Conservation (phyloP, 2,113 vertebrate species). For the Carettochelys insculpta region DNA sequence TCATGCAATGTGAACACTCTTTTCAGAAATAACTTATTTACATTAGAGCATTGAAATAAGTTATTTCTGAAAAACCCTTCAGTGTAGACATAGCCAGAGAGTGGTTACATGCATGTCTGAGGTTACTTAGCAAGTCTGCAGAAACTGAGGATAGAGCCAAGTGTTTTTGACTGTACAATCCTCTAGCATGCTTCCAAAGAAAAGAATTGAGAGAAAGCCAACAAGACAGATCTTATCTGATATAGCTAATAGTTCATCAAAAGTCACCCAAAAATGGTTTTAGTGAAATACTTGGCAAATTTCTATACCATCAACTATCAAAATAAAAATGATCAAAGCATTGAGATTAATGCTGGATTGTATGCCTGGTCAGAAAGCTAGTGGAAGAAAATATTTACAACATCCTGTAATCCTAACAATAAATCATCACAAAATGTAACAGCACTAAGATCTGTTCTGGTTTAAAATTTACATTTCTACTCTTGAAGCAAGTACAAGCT, state of each 20-base stretch:
- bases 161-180: background rate
- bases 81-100: too few species aligned
- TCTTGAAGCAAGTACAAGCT: slow-evolving; percentile 7
- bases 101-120: rapidly evolving
- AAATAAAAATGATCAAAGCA: background rate
- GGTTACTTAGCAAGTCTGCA: background rate
- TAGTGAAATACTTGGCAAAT: background rate
- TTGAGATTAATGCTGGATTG: background rate
- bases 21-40: too few species aligned
- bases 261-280: background rate
- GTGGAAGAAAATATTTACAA: slow-evolving; percentile 24
- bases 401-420: background rate
- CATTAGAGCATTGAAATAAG: too few species aligned
- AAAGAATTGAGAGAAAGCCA: background rate
- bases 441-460: background rate
- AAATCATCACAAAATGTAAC: background rate
- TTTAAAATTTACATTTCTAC: slow-evolving; percentile 23
- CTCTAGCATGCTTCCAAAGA: background rate
- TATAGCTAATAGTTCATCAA: background rate
- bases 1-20: too few species aligned
- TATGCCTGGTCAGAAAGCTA: background rate
- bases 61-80: too few species aligned
- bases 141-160: background rate
- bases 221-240: background rate
- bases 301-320: background rate